Evolutionary conservation across 2,113 vertebrate species (phyloP).

Genomic region (Phylloscopus trochilus): DNA sequence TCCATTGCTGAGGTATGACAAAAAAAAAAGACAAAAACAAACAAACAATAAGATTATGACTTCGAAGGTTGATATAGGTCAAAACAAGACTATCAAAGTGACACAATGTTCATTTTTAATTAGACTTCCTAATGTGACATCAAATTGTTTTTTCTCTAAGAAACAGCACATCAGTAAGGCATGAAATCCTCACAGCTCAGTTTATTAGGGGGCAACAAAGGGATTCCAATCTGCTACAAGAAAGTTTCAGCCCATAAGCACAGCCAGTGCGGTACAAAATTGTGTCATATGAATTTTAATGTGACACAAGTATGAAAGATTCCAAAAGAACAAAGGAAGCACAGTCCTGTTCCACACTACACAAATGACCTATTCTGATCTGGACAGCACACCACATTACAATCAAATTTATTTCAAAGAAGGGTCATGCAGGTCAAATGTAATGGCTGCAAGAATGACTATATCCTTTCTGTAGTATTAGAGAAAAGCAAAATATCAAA

Average conservation of each 20-base stretch:
- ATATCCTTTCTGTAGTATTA: slow-evolving; percentile 15
- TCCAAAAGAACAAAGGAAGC: slow-evolving; percentile 22
- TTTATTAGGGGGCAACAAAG: slow-evolving; percentile 49
- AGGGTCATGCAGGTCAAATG: slow-evolving; percentile 16
- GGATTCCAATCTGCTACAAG: slow-evolving; percentile 6
- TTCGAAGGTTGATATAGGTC: neutral
- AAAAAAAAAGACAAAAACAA: neutral
- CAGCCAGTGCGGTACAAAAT: neutral
- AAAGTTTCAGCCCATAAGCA: slow-evolving; percentile 34
- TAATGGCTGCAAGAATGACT: slow-evolving; percentile 14
- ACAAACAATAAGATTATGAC: neutral
- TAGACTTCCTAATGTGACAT: slow-evolving; percentile 9
- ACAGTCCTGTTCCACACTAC: neutral
- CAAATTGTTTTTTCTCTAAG: slow-evolving; percentile 21
- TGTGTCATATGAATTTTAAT: slow-evolving; percentile 64
- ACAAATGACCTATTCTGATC: slow-evolving; percentile 40
- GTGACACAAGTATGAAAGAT: slow-evolving; percentile 24
- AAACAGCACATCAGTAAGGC: slow-evolving; percentile 18
- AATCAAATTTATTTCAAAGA: slow-evolving; percentile 54
- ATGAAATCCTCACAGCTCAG: neutral
- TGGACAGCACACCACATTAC: slow-evolving; percentile 28
- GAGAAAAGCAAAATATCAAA: slow-evolving; percentile 17
- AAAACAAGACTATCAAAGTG: neutral
- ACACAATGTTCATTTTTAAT: neutral
- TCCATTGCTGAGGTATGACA: neutral